Conservation (phyloP, 2,797 vertebrate species). For the Eptatretus atami region DNA sequence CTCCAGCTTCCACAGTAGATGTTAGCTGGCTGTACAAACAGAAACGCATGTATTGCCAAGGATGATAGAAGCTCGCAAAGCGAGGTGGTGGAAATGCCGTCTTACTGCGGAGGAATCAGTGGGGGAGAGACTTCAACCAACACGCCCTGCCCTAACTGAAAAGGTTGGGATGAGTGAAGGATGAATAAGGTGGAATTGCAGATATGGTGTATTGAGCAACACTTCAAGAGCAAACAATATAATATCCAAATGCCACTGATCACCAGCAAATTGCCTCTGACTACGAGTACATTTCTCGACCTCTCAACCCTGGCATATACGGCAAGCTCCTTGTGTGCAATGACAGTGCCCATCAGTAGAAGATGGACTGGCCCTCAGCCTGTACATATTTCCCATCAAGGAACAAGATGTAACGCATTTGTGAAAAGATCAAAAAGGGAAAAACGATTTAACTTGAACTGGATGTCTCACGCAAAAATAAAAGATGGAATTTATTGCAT, state of each 20-base stretch:
- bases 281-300: neutral
- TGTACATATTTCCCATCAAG: conserved; percentile 11
- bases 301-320: conserved; percentile 62
- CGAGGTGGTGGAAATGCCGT: conserved; percentile 80
- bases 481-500: no score
- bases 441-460: no score
- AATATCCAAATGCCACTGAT: no score
- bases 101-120: conserved; percentile 71
- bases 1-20: conserved; percentile 49
- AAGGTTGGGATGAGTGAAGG: no score
- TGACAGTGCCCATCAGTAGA: conserved; percentile 52
- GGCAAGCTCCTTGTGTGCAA: conserved; percentile 81
- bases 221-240: no score
- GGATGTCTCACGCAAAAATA: no score
- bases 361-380: conserved; percentile 89
- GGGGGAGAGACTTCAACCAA: conserved; percentile 67
- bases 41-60: conserved; percentile 80
- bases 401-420: no score
- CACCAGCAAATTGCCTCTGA: no score
- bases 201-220: no score
- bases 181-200: no score
- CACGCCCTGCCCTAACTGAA: conserved; percentile 60
- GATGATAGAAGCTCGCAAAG: conserved; percentile 60
- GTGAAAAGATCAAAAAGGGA: no score
- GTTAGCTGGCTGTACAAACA: conserved; percentile 59